Evolutionary conservation across 2,888 invertebrate species (phyloP).

Genomic region (Hipparchia sbordonii): DNA sequence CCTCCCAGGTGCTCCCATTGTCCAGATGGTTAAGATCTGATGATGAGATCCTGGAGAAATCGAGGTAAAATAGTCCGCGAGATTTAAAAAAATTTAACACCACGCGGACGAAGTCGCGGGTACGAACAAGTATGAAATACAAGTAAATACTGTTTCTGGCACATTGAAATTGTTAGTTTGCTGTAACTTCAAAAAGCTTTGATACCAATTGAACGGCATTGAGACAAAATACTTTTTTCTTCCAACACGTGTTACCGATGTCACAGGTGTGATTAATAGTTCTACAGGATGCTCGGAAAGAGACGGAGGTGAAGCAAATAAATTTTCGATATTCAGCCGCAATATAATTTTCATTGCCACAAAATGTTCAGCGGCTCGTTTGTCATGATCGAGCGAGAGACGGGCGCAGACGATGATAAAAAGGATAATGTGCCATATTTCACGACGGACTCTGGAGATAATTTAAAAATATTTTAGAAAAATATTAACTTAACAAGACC

Average conservation of each 20-base stretch:
- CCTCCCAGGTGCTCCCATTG: no score
- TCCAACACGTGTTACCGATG: conserved; percentile 43
- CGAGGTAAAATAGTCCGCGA: no score
- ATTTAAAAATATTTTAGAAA: conserved; percentile 22
- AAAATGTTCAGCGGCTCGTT: conserved; percentile 51
- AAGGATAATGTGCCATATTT: conserved; percentile 29
- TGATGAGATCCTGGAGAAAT: no score
- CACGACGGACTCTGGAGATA: conserved; percentile 19
- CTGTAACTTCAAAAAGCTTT: not conserved
- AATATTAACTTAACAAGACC: not conserved
- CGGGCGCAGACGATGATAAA: conserved; percentile 29
- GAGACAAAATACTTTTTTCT: conserved; percentile 31
- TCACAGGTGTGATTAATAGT: conserved; percentile 69
- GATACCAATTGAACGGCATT: not conserved
- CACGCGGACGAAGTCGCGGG: no score
- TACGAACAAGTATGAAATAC: no score
- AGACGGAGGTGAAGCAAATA: conserved; percentile 65
- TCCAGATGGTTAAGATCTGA: no score
- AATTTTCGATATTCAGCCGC: conserved; percentile 56
- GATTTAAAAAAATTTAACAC: no score
- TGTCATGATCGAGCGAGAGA: conserved; percentile 33
- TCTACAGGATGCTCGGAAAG: conserved; percentile 60
- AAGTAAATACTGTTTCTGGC: no score
- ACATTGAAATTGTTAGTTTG: not conserved
- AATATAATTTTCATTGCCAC: conserved; percentile 57